Percentiles rank a stretch among this genome's conserved stretches.
Conservation (phyloP, 2,797 vertebrate species). For the Phoxinus dragarum region DNA sequence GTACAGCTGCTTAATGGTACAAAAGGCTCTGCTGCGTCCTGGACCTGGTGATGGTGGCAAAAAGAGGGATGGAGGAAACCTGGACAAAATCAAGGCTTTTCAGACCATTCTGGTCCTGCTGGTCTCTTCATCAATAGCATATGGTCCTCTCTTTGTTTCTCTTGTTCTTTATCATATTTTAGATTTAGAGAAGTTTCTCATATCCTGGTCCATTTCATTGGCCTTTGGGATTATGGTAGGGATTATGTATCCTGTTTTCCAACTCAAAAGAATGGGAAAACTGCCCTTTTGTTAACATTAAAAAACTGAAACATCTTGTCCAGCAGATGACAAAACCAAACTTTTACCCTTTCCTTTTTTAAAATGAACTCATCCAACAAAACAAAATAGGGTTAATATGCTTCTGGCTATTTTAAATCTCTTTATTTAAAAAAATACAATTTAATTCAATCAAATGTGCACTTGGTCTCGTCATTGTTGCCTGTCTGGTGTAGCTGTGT, state of each 20-base stretch:
- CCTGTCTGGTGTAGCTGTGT: neutral
- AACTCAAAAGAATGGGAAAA: neutral
- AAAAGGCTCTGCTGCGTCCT: constrained; percentile 3
- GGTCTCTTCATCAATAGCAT: neutral
- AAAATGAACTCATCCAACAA: neutral
- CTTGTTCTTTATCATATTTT: constrained; percentile 9
- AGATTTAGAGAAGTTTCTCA: neutral
- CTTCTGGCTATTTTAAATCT: neutral
- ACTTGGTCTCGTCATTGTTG: neutral
- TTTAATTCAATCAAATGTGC: neutral
- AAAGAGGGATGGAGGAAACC: neutral
- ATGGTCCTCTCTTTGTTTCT: neutral
- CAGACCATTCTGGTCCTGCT: neutral
- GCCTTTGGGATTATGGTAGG: neutral
- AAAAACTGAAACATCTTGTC: neutral
- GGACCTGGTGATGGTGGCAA: neutral
- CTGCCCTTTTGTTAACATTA: neutral
- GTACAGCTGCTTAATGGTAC: constrained; percentile 6
- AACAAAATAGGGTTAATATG: neutral
- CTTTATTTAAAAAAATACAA: neutral
- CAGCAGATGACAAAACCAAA: neutral
- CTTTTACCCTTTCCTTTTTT: neutral
- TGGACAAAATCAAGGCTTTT: constrained; percentile 32
- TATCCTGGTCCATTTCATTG: neutral
- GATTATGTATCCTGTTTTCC: neutral